Base-by-base conservation (phyloP, 2,888 invertebrate genomes). In the Choristoneura rosaceana region DNA sequence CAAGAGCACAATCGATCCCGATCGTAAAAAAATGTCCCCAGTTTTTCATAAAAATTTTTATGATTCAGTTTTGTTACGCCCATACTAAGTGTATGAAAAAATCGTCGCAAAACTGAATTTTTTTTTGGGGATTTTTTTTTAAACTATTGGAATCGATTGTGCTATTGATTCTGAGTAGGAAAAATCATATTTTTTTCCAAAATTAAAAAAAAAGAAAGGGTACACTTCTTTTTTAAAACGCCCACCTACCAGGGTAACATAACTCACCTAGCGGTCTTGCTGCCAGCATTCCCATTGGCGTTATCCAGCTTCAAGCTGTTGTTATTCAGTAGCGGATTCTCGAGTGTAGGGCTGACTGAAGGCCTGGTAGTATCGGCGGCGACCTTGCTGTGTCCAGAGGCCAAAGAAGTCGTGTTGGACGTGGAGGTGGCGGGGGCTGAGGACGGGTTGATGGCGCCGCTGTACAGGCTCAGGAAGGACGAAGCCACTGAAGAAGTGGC, bases 401-500 rank as follows among this genome's bases (percentile, higher is more conserved):
- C 75, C 73, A 86, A 61, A 4, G 80, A 74, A 5, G 87, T 84
- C 0, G 86, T 84, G 9, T 85, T 85, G 8, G 83, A 82, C 4
- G 88, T 85, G 14, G 82, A 83, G 0, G 87, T 86, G 9, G 86
- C 87, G 0, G 87, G 85, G n/a, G 89, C 88, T 1, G 89, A 84
- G 0, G 88, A 89, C 50, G 92, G 90, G 86, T 94, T 92, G 76
- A 93, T 87, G 77, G 91, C 87, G 70, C 94, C 92, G 81, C 94
- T 90, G 90, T 94, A 90, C 79, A 95, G 81, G 84, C 85, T 95
- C 84, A 90, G 90, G 90, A 90, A 95, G 78, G 90, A 95, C 75
- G 90, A 95, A 71, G 93, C 92, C 0, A 90, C 91, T 0, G 90
- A 89, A n/a, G 95, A 95, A 0, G 94, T 90, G 0, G 95, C 95